phyloP scores from a whole-genome alignment of 2,113 vertebrate genomes.

The Eidolon helvum region DNA sequence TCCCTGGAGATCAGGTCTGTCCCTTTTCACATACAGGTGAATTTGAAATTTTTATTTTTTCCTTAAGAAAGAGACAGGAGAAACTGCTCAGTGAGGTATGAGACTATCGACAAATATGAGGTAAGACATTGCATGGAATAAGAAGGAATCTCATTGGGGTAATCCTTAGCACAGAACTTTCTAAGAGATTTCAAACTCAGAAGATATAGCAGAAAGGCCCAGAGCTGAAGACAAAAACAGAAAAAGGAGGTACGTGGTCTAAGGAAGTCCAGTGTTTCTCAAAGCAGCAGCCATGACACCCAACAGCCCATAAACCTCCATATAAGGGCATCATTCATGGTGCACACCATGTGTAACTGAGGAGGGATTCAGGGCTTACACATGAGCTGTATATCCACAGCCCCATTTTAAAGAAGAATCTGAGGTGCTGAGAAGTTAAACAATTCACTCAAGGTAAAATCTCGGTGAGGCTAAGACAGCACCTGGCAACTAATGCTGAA shows the following conservation, averaged over 20 bases:
- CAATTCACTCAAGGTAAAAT: not conserved
- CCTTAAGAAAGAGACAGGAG: not conserved
- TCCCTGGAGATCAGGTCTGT: not conserved
- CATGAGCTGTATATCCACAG: not conserved
- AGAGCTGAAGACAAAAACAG: not conserved
- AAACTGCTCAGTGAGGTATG: not conserved
- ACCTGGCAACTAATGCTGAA: not conserved
- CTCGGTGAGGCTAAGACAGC: not conserved
- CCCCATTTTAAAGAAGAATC: not conserved
- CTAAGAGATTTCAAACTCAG: too few relatives aligned
- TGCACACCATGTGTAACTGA: rapidly evolving
- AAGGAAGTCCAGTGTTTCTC: not conserved
- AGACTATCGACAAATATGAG: not conserved
- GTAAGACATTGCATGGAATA: not conserved
- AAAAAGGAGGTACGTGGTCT: not conserved
- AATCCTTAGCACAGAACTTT: not conserved
- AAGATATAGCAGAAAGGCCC: not conserved
- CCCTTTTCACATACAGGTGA: not conserved
- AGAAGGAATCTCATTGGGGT: not conserved
- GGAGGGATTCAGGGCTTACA: not conserved
- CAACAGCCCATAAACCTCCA: not conserved
- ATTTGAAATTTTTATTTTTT: not conserved
- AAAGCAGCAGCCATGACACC: not conserved
- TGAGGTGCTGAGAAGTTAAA: not conserved
- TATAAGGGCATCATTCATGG: rapidly evolving